Percentiles rank a stretch among this genome's conserved stretches.
Evolutionary conservation across 2,888 invertebrate genomes (phyloP).

Genomic region (Lasioglossum villosulum): DNA sequence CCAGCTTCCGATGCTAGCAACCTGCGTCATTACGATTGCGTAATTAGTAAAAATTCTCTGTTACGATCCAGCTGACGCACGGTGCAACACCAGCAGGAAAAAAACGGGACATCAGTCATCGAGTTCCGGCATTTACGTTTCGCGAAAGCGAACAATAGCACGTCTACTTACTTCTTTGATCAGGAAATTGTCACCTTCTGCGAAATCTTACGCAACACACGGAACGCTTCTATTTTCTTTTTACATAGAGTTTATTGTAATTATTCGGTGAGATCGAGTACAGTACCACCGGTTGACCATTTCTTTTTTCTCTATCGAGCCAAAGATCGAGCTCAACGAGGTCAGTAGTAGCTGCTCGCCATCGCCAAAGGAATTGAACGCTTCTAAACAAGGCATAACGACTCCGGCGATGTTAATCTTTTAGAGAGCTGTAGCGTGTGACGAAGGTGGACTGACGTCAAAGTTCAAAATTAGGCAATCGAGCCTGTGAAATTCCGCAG

Average conservation of each 20-base stretch:
- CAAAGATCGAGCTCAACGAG: neutral
- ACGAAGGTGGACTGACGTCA: constrained; percentile 21
- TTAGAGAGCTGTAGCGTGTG: constrained; percentile 8
- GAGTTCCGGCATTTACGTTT: neutral
- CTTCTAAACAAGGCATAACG: neutral
- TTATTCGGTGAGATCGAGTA: neutral
- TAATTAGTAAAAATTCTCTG: constrained; percentile 48
- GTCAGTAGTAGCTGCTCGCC: neutral
- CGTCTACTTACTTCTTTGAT: neutral
- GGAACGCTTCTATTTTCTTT: neutral
- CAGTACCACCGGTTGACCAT: neutral
- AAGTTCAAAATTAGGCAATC: constrained; percentile 35
- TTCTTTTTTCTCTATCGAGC: neutral
- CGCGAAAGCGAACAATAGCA: neutral
- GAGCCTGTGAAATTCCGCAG: constrained; percentile 13
- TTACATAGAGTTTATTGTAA: neutral
- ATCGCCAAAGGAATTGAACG: neutral
- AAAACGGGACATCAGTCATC: neutral
- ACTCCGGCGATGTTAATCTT: constrained; percentile 11
- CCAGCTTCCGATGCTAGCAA: neutral
- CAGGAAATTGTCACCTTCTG: neutral
- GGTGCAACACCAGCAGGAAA: neutral
- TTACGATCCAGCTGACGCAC: constrained; percentile 27
- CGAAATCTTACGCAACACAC: neutral
- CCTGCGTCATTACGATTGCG: constrained; percentile 48